Conservation (phyloP, 2,113 vertebrate species). For the Oncorhynchus mykiss region DNA sequence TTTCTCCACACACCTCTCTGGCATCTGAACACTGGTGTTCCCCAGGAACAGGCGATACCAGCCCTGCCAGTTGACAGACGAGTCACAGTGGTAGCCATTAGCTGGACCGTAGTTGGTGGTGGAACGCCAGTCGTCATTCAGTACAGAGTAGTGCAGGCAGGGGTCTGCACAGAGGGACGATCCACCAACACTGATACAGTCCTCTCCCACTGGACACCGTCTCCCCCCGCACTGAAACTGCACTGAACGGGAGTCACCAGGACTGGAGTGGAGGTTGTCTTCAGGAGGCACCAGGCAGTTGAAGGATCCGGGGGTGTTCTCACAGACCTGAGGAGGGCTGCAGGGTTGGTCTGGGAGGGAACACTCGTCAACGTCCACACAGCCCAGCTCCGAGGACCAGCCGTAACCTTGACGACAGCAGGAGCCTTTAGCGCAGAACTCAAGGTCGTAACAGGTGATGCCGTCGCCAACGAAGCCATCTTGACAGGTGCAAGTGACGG, state of each 20-base stretch:
- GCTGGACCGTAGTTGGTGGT: background rate
- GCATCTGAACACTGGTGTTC: slow-evolving; percentile 38
- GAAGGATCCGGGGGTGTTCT: too few species aligned
- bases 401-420: too few species aligned
- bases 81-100: slow-evolving; percentile 32
- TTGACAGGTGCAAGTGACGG: too few species aligned
- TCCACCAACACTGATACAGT: slow-evolving; percentile 38
- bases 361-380: too few species aligned
- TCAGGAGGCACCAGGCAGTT: too few species aligned
- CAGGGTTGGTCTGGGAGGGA: too few species aligned
- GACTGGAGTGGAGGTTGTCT: background rate
- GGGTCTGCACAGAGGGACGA: slow-evolving; percentile 43
- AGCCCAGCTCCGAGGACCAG: background rate
- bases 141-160: slow-evolving; percentile 34
- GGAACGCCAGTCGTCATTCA: slow-evolving; percentile 57
- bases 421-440: too few species aligned
- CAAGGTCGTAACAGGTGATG: too few species aligned
- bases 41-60: slow-evolving; percentile 59
- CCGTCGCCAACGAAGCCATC: too few species aligned
- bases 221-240: slow-evolving; percentile 17
- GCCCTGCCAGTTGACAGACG: background rate
- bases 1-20: slow-evolving; percentile 35
- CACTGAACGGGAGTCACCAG: background rate
- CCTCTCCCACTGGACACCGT: slow-evolving; percentile 37
- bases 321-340: too few species aligned